Evolutionary conservation across 2,797 vertebrate species (phyloP), one percentile per base, ranked within the genome.

Genomic region (Sitta carolinensis): DNA sequence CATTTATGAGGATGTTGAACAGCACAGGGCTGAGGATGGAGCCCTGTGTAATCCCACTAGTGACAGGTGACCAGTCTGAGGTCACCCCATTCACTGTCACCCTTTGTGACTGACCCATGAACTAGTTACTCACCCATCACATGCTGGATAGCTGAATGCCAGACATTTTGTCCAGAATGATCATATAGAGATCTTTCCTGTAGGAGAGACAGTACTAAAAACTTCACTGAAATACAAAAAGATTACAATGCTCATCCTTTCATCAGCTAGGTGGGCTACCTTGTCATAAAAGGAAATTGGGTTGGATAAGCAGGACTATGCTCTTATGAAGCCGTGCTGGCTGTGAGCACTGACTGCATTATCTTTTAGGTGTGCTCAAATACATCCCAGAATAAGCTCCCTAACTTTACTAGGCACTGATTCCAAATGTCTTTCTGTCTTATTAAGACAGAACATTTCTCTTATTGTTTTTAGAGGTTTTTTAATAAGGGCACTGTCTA

Each of bases 31-130:
- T 13, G 7, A 47, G 38, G 29, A 45, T 47, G n/a, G 47, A 61
- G 20, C n/a, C 29, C 5, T 76, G 10, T 61, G 38, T 32, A 61
- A 12, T 48, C 6, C 7, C 29, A 17, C 2, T n/a, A 5, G 29
- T 54, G 72, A 38, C 22, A 52, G 22, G 18, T 51, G 21, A n/a
- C n/a, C 29, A 51, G 32, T 59, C 27, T 59, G 8, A 27, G 38
- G 62, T 47, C n/a, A 29, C n/a, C 23, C 16, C 23, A 5, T 29
- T n/a, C 38, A 38, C 16, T 45, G 23, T 3, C 9, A 38, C 8
- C 22, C 25, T 16, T 40, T 52, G 19, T 40, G 40, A 3, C 47
- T 1, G 1, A n/a, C 23, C 2, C 16, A 11, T 17, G 16, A 68
- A 13, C 48, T 11, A 7, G 11, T 40, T 54, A 3, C 34, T 69